These are phyloP conservation scores for Drosophila pseudotalamancana DNA, from an alignment of 2,888 invertebrate species.

Conservation along the genomic window DNA sequence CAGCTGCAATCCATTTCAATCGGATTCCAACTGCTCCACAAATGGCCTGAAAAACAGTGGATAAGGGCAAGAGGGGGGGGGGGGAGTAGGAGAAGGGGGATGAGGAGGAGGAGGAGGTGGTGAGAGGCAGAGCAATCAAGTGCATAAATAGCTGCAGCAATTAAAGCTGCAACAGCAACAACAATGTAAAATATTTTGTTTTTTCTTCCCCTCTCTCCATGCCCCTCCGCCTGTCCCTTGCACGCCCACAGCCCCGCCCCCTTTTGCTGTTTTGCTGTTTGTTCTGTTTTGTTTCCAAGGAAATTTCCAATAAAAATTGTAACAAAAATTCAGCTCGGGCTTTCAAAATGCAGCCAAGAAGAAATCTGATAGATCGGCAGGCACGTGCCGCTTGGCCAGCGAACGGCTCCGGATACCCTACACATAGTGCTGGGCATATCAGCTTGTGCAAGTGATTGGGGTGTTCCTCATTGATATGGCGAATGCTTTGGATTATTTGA, in stretches of 20 bases:
- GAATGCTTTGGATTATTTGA: neutral
- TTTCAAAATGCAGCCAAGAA: neutral
- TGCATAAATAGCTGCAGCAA: constrained; percentile 49
- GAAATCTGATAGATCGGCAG: constrained; percentile 25
- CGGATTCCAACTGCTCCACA: constrained; percentile 9
- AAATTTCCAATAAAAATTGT: constrained; percentile 40
- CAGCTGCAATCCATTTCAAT: neutral
- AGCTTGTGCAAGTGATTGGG: neutral
- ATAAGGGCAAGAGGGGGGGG: neutral
- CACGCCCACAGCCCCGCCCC: neutral
- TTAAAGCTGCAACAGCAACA: constrained; percentile 6
- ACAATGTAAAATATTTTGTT: no score
- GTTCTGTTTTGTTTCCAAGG: constrained; percentile 29
- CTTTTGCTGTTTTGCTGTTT: neutral
- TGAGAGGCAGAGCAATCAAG: constrained; percentile 33
- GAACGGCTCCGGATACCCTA: constrained; percentile 13
- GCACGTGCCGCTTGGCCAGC: constrained; percentile 35
- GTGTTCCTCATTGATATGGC: neutral
- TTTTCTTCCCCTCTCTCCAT: neutral
- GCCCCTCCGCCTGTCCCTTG: neutral
- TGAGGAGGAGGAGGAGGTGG: neutral
- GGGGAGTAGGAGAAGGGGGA: neutral
- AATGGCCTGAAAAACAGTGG: constrained; percentile 26
- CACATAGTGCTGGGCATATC: neutral
- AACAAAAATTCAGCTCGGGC: constrained; percentile 22